Evolutionary conservation across 2,113 vertebrate species (phyloP).

Genomic region (Centropus unirufus): DNA sequence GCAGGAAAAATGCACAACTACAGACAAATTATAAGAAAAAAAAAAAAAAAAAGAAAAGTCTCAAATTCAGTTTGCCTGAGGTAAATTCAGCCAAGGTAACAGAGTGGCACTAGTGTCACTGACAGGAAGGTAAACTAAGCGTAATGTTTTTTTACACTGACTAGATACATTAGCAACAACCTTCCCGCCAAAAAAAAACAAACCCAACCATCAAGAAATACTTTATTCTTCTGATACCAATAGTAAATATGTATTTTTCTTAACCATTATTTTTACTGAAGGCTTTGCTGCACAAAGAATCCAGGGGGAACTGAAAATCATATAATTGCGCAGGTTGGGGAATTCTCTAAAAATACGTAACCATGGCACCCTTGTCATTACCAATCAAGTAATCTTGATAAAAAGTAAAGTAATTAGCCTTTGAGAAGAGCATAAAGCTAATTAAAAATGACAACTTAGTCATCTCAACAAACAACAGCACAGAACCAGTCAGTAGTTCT

Average conservation of each 20-base stretch:
- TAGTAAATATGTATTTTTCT: constrained; percentile 66
- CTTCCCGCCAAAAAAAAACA: constrained; percentile 23
- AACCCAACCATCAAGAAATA: neutral
- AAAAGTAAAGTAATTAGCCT: constrained; percentile 82
- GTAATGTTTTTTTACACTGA: neutral
- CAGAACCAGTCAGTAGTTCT: constrained; percentile 38
- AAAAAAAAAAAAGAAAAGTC: neutral
- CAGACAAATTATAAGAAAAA: neutral
- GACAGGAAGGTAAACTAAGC: neutral
- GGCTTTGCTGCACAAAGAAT: constrained; percentile 65
- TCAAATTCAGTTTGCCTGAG: neutral
- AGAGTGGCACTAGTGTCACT: neutral
- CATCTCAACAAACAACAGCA: constrained; percentile 73
- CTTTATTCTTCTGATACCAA: constrained; percentile 38
- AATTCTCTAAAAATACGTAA: constrained; percentile 75
- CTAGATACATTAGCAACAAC: constrained; percentile 38
- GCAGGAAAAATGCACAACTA: neutral
- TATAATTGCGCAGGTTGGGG: constrained; percentile 48
- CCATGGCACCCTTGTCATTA: constrained; percentile 79
- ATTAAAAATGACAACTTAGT: constrained; percentile 82
- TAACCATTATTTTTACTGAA: constrained; percentile 45
- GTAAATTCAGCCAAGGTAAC: neutral
- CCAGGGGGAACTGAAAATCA: constrained; percentile 60
- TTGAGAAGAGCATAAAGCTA: constrained; percentile 77
- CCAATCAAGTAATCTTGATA: constrained; percentile 80